Conservation (phyloP, 2,888 invertebrate species). For the Rhingia rostrata region DNA sequence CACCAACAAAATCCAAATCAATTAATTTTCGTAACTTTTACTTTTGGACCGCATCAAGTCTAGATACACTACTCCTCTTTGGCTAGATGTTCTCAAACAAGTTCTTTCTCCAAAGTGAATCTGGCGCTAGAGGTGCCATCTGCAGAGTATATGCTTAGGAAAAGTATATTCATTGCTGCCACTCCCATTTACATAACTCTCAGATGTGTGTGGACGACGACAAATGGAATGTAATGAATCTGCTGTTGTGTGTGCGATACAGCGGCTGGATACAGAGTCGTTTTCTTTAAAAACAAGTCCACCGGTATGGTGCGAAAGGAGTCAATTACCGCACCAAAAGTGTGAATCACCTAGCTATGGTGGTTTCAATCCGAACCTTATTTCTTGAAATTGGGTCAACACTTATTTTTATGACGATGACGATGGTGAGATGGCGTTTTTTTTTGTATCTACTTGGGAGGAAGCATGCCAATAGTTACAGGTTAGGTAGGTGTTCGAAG, state of each 20-base stretch:
- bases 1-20: constrained; percentile 23
- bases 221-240: constrained; percentile 31
- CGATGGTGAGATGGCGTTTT: background rate
- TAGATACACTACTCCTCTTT: constrained; percentile 21
- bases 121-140: constrained; percentile 26
- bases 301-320: background rate
- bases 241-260: constrained; percentile 14
- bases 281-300: constrained; percentile 41
- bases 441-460: background rate
- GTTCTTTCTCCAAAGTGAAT: constrained; percentile 41
- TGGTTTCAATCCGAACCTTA: constrained; percentile 4
- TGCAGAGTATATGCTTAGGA: background rate
- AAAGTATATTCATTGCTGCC: background rate
- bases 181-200: constrained; percentile 73
- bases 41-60: constrained; percentile 56
- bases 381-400: constrained; percentile 6
- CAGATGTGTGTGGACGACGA: constrained; percentile 9
- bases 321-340: constrained; percentile 25
- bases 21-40: constrained; percentile 68
- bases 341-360: constrained; percentile 9
- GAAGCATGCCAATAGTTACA: constrained; percentile 4
- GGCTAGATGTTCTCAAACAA: constrained; percentile 29
- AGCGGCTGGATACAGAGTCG: constrained; percentile 5
- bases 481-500: background rate
- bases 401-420: background rate